Evolutionary conservation across 92 coral and sea anemone genomes (phyloP).

Genomic region (Epizoanthus ramosus): DNA sequence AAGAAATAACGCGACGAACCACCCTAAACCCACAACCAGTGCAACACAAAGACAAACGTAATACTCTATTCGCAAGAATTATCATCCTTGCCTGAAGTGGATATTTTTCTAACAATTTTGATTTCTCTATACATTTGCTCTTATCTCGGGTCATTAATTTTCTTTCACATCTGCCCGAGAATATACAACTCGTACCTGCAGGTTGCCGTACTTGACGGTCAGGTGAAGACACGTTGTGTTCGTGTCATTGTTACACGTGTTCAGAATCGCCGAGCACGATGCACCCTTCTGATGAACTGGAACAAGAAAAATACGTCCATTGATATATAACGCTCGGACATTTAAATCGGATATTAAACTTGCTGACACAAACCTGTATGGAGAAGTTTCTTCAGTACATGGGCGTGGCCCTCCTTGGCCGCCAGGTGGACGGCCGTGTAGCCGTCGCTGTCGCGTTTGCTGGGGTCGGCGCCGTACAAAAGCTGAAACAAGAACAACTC

Average conservation of each 20-base stretch:
- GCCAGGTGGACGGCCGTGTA: slow-evolving; percentile 77
- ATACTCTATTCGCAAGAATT: no score
- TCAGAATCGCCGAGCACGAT: slow-evolving; percentile 64
- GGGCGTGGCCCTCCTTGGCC: slow-evolving; percentile 82
- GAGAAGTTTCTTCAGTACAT: slow-evolving; percentile 61
- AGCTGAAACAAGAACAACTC: slow-evolving; percentile 43
- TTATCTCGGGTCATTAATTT: no score
- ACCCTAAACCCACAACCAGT: no score
- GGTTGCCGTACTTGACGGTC: slow-evolving; percentile 71
- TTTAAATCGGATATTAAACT: not conserved
- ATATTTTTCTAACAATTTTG: no score
- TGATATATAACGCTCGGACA: not conserved
- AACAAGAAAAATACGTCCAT: not conserved
- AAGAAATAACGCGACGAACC: no score
- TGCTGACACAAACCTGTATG: slow-evolving; percentile 61
- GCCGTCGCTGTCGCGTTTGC: slow-evolving; percentile 69
- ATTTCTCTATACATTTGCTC: no score
- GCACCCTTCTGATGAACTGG: slow-evolving; percentile 63
- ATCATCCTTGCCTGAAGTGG: no score
- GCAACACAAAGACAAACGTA: no score
- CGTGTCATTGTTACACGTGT: slow-evolving; percentile 65
- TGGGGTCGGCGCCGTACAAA: slow-evolving; percentile 69
- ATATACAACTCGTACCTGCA: slow-evolving; percentile 50
- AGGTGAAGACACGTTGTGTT: slow-evolving; percentile 75
- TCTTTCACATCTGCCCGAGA: no score